Evolutionary conservation across 2,888 invertebrate species (phyloP), one percentile per base, ranked within the genome.

Genomic region (Pseudeuparius sepicola): DNA sequence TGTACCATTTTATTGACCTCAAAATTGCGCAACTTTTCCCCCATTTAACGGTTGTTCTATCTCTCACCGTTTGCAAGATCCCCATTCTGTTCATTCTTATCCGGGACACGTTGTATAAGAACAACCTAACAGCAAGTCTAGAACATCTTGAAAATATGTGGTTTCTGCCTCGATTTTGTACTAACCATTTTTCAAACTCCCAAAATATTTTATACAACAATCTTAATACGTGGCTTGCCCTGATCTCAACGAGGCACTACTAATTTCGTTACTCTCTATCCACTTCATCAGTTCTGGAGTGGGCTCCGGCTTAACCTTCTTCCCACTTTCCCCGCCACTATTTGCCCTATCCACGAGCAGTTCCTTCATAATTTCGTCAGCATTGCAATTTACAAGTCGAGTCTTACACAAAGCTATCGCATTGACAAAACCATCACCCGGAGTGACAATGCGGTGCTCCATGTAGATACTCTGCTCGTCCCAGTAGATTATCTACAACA

Each of bases 391-490:
- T n/a, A 71, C 67, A 34, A 74, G 63, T n/a, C 74, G 57, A 44
- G 70, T 70, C 20, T 70, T 58, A 42, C 72, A 71, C 31, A 72
- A 58, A 0, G 71, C 70, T 11, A 75, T 70, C 1, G 74, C 73
- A 54, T 73, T 73, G n/a, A 80, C 65, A 60, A 81, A 84, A 14
- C 73, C 70, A 51, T 89, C 87, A 17, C 59, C 55, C 3, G 78
- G 64, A 1, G 83, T 78, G 14, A 82, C 64, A 45, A 89, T 78
- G 43, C 81, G 73, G 57, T 90, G 89, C 57, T 88, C 86, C 67
- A 89, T 73, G 56, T 81, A 90, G 34, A 90, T 69, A 14, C 80
- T 77, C 47, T 77, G 74, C 3, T 79, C 75, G 56, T 90, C 88
- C 89, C 89, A 90, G 55, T 82, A 86, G 34, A 85, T 70, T 31